Conservation (phyloP, 2,888 invertebrate genomes). For the Piscicola geometra region DNA sequence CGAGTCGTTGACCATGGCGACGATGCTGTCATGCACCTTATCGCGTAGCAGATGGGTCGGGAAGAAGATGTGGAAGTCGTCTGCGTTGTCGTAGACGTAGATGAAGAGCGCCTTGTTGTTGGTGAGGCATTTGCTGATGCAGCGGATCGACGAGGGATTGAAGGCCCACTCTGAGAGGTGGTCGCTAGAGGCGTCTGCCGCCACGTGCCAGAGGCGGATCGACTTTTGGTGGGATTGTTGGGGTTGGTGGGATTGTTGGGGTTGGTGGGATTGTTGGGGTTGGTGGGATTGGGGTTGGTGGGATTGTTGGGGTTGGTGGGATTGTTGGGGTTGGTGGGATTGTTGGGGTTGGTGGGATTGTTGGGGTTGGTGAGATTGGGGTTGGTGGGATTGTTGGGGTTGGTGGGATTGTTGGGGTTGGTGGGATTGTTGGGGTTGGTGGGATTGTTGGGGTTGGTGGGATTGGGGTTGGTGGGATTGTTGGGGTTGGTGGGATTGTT, state of each 20-base stretch:
- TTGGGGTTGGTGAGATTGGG: no score
- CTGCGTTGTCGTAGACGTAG: slow-evolving; percentile 92
- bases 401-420: no score
- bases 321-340: slow-evolving; percentile 51
- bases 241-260: no score
- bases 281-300: no score
- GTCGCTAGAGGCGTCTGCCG: slow-evolving; percentile 42
- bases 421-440: no score
- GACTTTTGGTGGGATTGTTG: slow-evolving; percentile 35
- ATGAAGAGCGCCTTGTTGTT: slow-evolving; percentile 91
- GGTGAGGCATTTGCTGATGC: slow-evolving; percentile 86
- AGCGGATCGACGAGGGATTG: slow-evolving; percentile 79
- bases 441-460: no score
- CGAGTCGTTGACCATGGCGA: slow-evolving; percentile 73
- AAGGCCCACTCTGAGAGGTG: slow-evolving; percentile 74
- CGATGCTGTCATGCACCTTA: slow-evolving; percentile 73
- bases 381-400: no score
- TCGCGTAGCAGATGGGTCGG: slow-evolving; percentile 81
- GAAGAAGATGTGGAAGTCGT: slow-evolving; percentile 93
- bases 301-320: background rate
- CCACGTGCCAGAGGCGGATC: slow-evolving; percentile 50
- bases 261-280: no score
- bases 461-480: no score
- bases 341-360: no score
- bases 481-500: no score